Evolutionary conservation across 1,140 invertebrate genomes (phyloP), one percentile per base, ranked within the genome.

Genomic region (Macrotrachela quadricornifera): DNA sequence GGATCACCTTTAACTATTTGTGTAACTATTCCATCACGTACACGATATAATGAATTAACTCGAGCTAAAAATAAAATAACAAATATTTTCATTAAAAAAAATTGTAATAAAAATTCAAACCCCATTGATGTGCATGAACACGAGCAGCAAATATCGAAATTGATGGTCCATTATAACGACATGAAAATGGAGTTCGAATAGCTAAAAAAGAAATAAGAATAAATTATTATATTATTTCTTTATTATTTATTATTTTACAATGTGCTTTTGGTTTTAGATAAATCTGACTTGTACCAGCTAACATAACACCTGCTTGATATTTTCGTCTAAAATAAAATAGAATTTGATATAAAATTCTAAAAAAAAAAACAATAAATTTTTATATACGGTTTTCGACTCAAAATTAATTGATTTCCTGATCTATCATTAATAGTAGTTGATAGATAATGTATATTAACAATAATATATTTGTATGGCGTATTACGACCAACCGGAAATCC

Each of bases 401-500:
- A 84, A 57, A 80, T 74, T 1, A 87, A 68, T 62, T 78, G 76
- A 16, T 87, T 76, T 17, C 83, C 83, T 14, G 83, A 85, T 60
- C 80, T 77, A 66, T 87, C 84, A 2, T 76, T 79, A 51, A 71
- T 73, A 1, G 77, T 80, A 69, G 77, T 79, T 76, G 69, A 57
- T 68, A 73, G 56, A 66, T 96, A 96, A 69, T 96, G 90, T 1
- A 97, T 83, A 73, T 97, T 91, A 6, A 97, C 68, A 1, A 78
- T 74, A 30, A 79, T 61, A 56, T 74, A 74, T 49, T 72, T 65
- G 49, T 76, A 71, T 36, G 59, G 59, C 0, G 74, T 67, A 16
- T 61, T 60, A 43, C 65, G 67, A 10, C 76, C 76, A 40, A 77
- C 67, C 59, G 67, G 60, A 60, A 78, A 77, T 39, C 74, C 77